Evolutionary conservation across 2,113 vertebrate species (phyloP).

Genomic region (Sigmodon hispidus): DNA sequence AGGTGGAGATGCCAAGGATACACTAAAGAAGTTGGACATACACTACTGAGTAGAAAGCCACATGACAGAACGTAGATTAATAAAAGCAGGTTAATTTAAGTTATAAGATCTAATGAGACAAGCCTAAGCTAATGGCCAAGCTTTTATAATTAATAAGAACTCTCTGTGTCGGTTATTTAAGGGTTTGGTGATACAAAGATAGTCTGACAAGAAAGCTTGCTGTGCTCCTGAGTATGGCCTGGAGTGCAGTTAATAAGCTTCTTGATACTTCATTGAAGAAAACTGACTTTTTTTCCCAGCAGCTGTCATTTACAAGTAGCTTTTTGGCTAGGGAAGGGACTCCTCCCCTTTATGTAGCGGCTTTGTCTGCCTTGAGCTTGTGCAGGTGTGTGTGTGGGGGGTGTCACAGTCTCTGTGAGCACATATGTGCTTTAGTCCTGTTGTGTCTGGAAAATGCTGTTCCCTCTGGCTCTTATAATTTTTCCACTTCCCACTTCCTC

Average conservation of each 20-base stretch:
- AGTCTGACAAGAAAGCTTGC: neutral
- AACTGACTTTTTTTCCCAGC: neutral
- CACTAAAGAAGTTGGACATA: neutral
- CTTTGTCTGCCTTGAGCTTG: neutral
- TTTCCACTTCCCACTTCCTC: neutral
- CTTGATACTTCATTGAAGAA: neutral
- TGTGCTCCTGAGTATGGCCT: neutral
- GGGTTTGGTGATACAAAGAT: neutral
- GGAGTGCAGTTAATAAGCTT: neutral
- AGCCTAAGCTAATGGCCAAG: neutral
- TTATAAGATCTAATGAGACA: neutral
- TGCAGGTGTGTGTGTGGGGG: neutral
- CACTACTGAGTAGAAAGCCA: neutral
- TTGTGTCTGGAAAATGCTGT: neutral
- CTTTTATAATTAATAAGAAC: neutral
- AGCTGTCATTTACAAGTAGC: neutral
- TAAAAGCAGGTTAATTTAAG: neutral
- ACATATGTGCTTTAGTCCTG: neutral
- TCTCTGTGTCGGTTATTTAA: neutral
- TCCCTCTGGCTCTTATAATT: neutral
- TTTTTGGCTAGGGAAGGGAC: neutral
- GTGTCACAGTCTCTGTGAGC: neutral
- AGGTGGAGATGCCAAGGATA: neutral
- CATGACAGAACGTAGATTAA: neutral
- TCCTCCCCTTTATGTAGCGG: neutral